Conservation (phyloP, 2,888 invertebrate species). For the Acholoe squamosa region DNA sequence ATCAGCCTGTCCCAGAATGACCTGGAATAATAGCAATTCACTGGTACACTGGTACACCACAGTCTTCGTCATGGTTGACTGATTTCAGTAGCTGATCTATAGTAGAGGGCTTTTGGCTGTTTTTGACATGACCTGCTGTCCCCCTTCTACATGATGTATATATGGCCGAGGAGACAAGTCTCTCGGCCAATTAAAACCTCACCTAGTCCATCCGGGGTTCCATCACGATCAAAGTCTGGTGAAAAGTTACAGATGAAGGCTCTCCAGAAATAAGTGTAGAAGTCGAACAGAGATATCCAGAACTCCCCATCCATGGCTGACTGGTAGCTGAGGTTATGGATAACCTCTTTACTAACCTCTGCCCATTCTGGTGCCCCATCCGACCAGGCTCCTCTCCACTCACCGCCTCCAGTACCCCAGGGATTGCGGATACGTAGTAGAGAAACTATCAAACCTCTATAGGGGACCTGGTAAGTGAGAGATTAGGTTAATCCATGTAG, state of each 20-base stretch:
- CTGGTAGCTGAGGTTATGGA: neutral
- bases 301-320: constrained; percentile 88
- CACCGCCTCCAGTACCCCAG: constrained; percentile 86
- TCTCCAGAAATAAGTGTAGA: constrained; percentile 88
- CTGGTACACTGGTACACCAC: too few relatives aligned
- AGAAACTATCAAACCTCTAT: constrained; percentile 70
- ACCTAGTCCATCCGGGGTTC: constrained; percentile 88
- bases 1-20: too few relatives aligned
- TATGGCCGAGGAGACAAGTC: too few relatives aligned
- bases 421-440: constrained; percentile 87
- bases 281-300: constrained; percentile 90
- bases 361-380: constrained; percentile 81
- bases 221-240: constrained; percentile 89
- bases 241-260: constrained; percentile 90
- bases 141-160: too few relatives aligned
- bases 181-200: too few relatives aligned
- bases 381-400: constrained; percentile 90
- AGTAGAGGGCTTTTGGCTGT: too few relatives aligned
- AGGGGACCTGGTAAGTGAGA: constrained; percentile 68
- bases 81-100: too few relatives aligned
- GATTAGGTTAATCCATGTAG: constrained; percentile 73
- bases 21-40: too few relatives aligned
- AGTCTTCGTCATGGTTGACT: too few relatives aligned
- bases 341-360: neutral
- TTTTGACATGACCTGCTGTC: too few relatives aligned